These are phyloP conservation scores for Gorsachius magnificus DNA, from an alignment of 2,797 vertebrate genomes.

Conservation along the genomic window DNA sequence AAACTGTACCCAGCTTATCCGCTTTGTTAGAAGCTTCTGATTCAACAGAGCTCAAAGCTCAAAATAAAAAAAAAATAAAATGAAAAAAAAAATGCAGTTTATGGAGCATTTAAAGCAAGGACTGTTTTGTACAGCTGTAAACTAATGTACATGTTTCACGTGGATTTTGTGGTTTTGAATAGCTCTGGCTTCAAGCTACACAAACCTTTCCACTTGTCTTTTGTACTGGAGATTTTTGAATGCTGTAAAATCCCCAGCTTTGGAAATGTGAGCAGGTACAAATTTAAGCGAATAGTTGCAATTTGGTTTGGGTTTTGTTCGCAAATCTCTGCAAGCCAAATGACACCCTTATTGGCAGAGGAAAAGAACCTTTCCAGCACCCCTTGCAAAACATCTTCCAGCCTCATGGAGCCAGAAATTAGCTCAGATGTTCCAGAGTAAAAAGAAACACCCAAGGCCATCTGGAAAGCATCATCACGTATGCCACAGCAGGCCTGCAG, in stretches of 20 bases:
- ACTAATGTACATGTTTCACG: background rate
- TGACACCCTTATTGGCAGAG: background rate
- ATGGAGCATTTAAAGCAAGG: background rate
- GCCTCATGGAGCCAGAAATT: constrained; percentile 15
- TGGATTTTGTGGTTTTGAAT: constrained; percentile 8
- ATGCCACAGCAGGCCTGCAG: background rate
- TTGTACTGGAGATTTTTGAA: constrained; percentile 1
- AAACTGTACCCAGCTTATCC: background rate
- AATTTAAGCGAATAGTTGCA: background rate
- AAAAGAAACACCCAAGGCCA: constrained; percentile 1
- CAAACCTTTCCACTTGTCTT: background rate
- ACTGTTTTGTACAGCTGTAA: background rate
- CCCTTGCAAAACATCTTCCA: background rate
- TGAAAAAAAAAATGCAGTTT: background rate
- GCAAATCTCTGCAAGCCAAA: background rate
- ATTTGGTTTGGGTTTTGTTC: background rate
- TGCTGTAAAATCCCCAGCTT: background rate
- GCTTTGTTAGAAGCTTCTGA: background rate
- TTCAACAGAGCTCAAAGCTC: background rate
- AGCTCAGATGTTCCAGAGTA: background rate
- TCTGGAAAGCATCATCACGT: constrained; percentile 22
- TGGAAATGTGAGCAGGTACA: background rate
- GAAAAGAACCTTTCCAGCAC: background rate
- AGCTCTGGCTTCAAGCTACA: constrained; percentile 11
- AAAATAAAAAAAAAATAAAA: background rate